Base-by-base conservation (phyloP, 2,888 invertebrate genomes). In the Drosophila ustulata region DNA sequence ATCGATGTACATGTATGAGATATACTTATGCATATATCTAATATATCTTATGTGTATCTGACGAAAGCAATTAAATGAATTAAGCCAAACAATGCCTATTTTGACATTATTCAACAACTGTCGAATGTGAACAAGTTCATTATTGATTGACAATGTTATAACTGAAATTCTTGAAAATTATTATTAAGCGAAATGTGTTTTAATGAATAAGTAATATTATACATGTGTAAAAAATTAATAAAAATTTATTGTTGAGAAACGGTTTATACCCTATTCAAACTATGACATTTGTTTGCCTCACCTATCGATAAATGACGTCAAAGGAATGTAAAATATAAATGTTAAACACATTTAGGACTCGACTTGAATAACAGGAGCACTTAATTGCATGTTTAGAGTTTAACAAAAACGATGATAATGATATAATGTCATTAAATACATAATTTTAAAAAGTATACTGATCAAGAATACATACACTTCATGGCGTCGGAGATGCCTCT, bases 141-240 rank as follows among this genome's bases (percentile, higher is more conserved):
- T 67, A 55, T 47, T 39, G 51, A 45, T 47, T 66, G 11, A 34
- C 71, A 55, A 34, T 74, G 41, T 72, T 75, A 57, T 45, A 71
- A 46, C 46, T 58, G 67, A 66, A 71, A 47, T 67, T 73, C 39
- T 69, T 46, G n/a, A 37, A 58, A 41, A 65, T 59, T 71, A 75
- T 50, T 56, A 65, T 49, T 85, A 83, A 85, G 86, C 71, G 58
- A 84, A 78, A 67, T 85, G 71, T 88, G 72, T 88, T 83, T 78
- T 61, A 72, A 82, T 72, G 67, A 77, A 75, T 88, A 83, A 83
- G 88, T 75, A 52, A 86, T 62, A 66, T 73, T 88, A 68, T 85
- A 82, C 56, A 66, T 83, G 74, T 81, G 75, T 87, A 87, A 84
- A 74, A 37, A 68, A 68, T 41, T 41, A 52, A 52, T 52, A 52